A percentile compares a stretch with the other conserved stretches of the same genome.
Conservation (phyloP, 2,113 vertebrate genomes). For the Ginglymostoma cirratum region DNA sequence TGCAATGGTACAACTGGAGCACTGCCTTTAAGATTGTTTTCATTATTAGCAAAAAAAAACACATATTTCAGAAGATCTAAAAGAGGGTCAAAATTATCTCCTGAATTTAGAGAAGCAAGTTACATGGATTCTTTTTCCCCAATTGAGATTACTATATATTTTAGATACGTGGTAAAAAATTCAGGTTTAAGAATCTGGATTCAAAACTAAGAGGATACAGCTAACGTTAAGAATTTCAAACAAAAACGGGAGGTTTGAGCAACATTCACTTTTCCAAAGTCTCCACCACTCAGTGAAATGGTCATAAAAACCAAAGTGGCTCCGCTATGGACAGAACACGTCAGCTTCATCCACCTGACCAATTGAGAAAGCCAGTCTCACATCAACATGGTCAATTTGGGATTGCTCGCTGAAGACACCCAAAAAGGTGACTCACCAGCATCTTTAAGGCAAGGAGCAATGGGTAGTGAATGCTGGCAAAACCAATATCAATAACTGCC, state of each 20-base stretch:
- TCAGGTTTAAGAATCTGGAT: neutral
- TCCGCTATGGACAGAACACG: neutral
- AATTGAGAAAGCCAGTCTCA: neutral
- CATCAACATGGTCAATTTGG: neutral
- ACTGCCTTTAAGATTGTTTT: neutral
- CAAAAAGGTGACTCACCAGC: neutral
- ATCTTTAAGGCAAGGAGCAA: neutral
- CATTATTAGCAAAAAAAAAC: neutral
- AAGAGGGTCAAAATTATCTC: neutral
- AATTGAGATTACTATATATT: too few relatives aligned
- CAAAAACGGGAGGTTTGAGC: neutral
- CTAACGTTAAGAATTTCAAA: neutral
- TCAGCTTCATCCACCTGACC: neutral
- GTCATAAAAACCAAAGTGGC: neutral
- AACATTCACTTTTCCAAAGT: neutral
- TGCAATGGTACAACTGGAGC: neutral
- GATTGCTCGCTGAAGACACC: neutral
- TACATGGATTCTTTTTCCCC: neutral
- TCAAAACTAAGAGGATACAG: neutral
- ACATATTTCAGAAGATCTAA: neutral
- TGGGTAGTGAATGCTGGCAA: neutral
- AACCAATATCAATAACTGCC: too few relatives aligned
- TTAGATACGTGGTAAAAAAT: neutral
- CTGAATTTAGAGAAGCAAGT: neutral
- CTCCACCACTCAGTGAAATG: neutral